Base-by-base conservation (phyloP, 2,888 invertebrate species). In the Drosophila peninsularis region DNA sequence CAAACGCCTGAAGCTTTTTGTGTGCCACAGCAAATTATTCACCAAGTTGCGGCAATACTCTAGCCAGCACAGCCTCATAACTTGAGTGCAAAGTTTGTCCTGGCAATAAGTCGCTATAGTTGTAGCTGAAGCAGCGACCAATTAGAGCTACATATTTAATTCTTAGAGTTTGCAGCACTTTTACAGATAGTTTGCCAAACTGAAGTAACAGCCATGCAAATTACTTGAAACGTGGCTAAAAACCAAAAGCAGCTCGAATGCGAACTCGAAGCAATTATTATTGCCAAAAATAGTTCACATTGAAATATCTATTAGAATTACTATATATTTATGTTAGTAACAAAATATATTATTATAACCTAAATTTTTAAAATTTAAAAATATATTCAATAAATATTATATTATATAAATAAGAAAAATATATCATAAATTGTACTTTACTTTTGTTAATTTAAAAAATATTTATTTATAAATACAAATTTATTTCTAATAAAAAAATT, bases 11-110 rank as follows among this genome's bases (percentile, higher is more conserved):
- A 62, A 81, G 83, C 84, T 64, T 79, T 70, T 64, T 74, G 73
- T 70, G 62, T 66, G 71, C 68, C 83, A 67, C 71, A 73, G 71
- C 60, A 80, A 82, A 85, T 82, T 85, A 80, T 75, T 80, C 71
- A 80, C 82, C 80, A 63, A 72, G 72, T 68, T 75, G 78, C 64
- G 64, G 50, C 52, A 54, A 60, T 76, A 76, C 76, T 41, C 76
- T 76, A 50, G 30, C 36, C 36, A 30, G 32, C 3, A 45, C 42
- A 60, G 76, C 55, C 50, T 36, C 21, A 27, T 34, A 45, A 39
- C 50, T 57, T 44, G n/a, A n/a, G n/a, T n/a, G 2, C 2, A 11
- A 39, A 47, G 11, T 65, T 60, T 50, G 50, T 3, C 21, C 34
- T 19, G 21, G 17, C 30, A 36, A 37, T 17, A 49, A 32, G 1